A percentile compares a stretch with the other conserved stretches of the same genome.
These are phyloP conservation scores for Cercopithecus mitis DNA, from an alignment of 2,797 vertebrate genomes.

Conservation along the genomic window DNA sequence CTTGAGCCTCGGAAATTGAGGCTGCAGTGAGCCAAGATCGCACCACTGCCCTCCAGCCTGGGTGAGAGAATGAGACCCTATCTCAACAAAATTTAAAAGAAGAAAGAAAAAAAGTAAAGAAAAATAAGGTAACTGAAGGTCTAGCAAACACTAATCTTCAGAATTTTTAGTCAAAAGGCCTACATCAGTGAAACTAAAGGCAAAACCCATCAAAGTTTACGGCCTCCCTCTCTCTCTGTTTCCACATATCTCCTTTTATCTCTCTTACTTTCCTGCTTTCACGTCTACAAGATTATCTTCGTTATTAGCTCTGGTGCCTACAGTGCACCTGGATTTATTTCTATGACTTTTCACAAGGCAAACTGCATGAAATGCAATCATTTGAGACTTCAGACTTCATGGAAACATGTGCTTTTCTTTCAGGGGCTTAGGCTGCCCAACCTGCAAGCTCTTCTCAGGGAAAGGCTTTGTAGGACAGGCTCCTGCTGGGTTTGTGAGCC, in stretches of 20 bases:
- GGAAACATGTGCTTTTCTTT: not conserved
- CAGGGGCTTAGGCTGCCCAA: not conserved
- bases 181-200: not conserved
- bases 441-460: not conserved
- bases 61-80: not conserved
- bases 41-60: not conserved
- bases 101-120: not conserved
- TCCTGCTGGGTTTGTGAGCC: constrained; percentile 2
- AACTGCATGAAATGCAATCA: not conserved
- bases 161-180: not conserved
- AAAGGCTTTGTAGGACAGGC: constrained; percentile 54
- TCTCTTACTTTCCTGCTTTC: not conserved
- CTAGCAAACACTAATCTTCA: constrained; percentile 1
- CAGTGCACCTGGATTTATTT: not conserved
- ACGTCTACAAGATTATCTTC: not conserved
- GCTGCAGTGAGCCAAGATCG: not conserved
- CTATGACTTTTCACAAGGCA: not conserved
- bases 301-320: not conserved
- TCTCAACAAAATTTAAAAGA: not conserved
- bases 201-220: not conserved
- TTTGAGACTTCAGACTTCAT: not conserved
- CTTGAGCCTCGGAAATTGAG: not conserved
- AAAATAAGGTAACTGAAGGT: not conserved
- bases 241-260: not conserved
- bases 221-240: not conserved